A percentile compares a stretch with the other conserved stretches of the same genome.
Evolutionary conservation across 2,113 vertebrate species (phyloP).

Genomic region (Asarcornis scutulata): DNA sequence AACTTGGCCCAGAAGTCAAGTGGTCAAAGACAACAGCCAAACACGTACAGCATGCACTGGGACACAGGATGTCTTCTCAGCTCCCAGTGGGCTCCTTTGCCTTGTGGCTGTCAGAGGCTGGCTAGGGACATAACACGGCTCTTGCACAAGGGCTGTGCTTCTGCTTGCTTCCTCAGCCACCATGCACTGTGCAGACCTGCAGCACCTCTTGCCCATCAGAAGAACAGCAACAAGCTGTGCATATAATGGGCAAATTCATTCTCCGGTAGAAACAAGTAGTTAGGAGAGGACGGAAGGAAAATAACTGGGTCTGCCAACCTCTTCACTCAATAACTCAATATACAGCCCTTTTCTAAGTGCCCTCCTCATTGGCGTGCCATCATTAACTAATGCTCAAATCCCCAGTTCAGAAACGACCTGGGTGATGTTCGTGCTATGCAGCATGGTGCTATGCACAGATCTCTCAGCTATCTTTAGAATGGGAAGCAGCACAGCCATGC

Average conservation of each 20-base stretch:
- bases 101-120: neutral
- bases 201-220: neutral
- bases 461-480: neutral
- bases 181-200: neutral
- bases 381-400: neutral
- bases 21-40: neutral
- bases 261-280: neutral
- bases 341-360: neutral
- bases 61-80: neutral
- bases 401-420: neutral
- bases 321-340: neutral
- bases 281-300: neutral
- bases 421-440: neutral
- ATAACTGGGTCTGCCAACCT: neutral
- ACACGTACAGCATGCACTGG: neutral
- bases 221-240: neutral
- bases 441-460: neutral
- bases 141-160: neutral
- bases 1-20: neutral
- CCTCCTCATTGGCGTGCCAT: neutral
- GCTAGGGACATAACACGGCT: neutral
- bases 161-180: neutral
- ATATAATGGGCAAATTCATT: neutral
- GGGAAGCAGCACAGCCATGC: neutral
- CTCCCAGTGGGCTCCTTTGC: neutral